phyloP scores from a whole-genome alignment of 2,888 invertebrate species.

The Villa cingulata region DNA sequence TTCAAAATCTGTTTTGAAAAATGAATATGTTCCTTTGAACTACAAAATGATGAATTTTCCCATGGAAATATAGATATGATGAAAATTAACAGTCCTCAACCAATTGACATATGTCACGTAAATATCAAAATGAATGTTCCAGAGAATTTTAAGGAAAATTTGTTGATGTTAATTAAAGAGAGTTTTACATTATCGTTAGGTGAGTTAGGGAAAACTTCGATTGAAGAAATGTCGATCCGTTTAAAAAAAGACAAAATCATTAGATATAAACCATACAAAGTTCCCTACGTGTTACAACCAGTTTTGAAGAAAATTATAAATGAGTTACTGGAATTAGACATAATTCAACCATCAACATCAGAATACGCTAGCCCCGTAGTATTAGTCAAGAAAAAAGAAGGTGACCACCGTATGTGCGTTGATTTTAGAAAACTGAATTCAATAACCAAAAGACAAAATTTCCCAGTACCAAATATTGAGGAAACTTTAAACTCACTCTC shows the following conservation, averaged over 20 bases:
- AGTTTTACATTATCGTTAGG: neutral
- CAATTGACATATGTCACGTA: no score
- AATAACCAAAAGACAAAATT: constrained; percentile 16
- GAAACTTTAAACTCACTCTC: constrained; percentile 4
- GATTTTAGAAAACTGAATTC: constrained; percentile 21
- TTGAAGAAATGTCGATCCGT: no score
- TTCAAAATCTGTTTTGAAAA: neutral
- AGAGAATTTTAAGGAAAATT: no score
- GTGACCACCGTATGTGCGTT: constrained; percentile 19
- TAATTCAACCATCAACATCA: no score
- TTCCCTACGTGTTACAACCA: neutral
- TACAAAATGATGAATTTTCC: no score
- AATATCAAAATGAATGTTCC: no score
- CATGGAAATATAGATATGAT: no score
- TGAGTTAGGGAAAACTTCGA: no score
- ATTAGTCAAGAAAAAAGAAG: constrained; percentile 21
- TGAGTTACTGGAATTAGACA: no score
- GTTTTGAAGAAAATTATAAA: neutral
- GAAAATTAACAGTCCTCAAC: no score
- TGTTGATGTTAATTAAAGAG: no score
- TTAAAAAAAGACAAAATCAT: neutral
- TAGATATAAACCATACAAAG: neutral
- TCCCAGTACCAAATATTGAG: no score
- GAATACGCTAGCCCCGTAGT: constrained; percentile 22
- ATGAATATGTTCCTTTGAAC: neutral